phyloP scores from a whole-genome alignment of 2,113 vertebrate species.

The Xiphias gladius region DNA sequence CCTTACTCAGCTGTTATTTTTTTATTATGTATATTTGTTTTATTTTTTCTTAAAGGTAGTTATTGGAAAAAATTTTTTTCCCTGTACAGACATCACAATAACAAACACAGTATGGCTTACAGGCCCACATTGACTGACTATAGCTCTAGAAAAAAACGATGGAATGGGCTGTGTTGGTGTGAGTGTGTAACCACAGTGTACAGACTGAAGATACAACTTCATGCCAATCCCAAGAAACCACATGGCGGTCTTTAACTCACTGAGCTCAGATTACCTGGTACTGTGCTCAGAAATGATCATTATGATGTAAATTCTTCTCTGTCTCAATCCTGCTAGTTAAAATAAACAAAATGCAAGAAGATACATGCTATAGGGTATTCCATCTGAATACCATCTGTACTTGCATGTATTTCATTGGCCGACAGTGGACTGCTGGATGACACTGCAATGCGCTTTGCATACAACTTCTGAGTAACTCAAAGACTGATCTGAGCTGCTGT shows the following conservation, averaged over 20 bases:
- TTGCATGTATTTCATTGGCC: not conserved
- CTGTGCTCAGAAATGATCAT: not conserved
- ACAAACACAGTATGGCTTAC: no score
- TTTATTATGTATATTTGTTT: not conserved
- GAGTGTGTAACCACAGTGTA: not conserved
- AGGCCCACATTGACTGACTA: not conserved
- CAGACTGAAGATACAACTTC: not conserved
- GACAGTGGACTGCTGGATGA: not conserved
- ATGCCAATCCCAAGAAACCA: slow-evolving; percentile 1
- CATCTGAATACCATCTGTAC: not conserved
- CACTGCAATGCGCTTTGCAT: no score
- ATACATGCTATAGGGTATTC: not conserved
- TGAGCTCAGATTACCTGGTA: not conserved
- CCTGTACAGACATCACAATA: not conserved
- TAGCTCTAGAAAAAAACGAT: not conserved
- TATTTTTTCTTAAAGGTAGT: not conserved
- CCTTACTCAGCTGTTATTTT: slow-evolving; percentile 24
- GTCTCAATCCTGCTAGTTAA: not conserved
- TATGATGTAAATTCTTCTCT: not conserved
- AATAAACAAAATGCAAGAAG: not conserved
- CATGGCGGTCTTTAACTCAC: not conserved
- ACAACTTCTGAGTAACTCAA: not conserved
- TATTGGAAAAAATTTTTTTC: fast-evolving
- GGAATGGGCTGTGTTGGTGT: not conserved
- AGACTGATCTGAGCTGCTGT: no score